phyloP scores from a whole-genome alignment of 2,888 invertebrate species.

The Ernsta delagoae region DNA sequence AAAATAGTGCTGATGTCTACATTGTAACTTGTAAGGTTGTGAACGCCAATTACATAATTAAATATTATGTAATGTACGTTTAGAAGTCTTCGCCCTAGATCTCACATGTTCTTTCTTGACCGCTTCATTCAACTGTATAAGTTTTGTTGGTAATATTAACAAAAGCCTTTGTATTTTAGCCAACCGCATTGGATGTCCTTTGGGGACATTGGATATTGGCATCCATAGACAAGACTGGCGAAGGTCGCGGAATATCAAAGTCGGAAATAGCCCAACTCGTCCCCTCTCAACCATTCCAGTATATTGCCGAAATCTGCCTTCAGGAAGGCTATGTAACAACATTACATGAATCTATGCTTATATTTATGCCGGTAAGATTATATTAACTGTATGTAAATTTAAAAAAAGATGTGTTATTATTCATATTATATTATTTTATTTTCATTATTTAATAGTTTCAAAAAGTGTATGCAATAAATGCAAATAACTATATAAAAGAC shows the following conservation, averaged over 20 bases:
- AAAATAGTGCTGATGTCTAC: too few species aligned
- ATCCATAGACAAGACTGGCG: conserved; percentile 57
- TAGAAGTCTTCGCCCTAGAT: too few species aligned
- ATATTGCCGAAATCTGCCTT: conserved; percentile 82
- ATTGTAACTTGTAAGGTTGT: too few species aligned
- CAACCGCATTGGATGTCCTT: conserved; percentile 85
- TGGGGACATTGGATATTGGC: conserved; percentile 86
- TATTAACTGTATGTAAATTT: not conserved
- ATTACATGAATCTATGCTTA: conserved; percentile 86
- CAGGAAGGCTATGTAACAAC: conserved; percentile 84
- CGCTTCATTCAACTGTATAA: too few species aligned
- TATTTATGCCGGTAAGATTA: conserved; percentile 87
- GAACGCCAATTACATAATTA: too few species aligned
- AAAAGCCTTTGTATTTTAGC: conserved; percentile 58
- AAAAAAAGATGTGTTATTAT: too few species aligned
- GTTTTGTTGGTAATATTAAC: not conserved
- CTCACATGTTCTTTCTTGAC: too few species aligned
- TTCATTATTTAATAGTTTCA: too few species aligned
- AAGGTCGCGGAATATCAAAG: conserved; percentile 54
- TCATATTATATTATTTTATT: not conserved
- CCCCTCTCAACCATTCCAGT: conserved; percentile 67
- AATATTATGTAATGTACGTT: too few species aligned
- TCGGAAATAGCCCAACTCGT: conserved; percentile 59
- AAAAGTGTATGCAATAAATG: too few species aligned
- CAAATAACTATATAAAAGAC: too few species aligned